Conservation (phyloP, 2,113 vertebrate species). For the Boleophthalmus pectinirostris region DNA sequence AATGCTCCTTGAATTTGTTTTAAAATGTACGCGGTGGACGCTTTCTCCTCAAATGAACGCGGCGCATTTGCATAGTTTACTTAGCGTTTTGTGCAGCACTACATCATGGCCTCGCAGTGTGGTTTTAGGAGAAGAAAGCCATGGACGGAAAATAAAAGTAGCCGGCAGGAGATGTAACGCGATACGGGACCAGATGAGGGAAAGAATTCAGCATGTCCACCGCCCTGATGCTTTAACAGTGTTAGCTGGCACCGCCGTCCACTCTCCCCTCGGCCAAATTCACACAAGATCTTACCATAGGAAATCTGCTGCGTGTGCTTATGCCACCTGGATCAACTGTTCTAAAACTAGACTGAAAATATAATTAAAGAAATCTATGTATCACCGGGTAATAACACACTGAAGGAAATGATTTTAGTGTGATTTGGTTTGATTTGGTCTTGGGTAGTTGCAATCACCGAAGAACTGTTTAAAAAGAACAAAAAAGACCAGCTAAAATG, state of each 20-base stretch:
- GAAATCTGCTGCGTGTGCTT: conserved; percentile 63
- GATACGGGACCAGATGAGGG: conserved; percentile 58
- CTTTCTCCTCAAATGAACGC: conserved; percentile 31
- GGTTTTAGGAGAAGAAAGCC: conserved; percentile 31
- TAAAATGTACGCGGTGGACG: conserved; percentile 10
- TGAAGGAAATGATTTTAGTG: too few relatives aligned
- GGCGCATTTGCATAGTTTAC: conserved; percentile 36
- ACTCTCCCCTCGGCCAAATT: conserved; percentile 51
- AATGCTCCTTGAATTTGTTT: conserved; percentile 31
- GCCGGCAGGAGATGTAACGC: conserved; percentile 46
- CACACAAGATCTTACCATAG: conserved; percentile 48
- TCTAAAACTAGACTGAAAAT: not conserved
- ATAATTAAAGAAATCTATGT: not conserved
- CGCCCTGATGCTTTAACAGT: conserved; percentile 36
- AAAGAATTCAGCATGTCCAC: conserved; percentile 50
- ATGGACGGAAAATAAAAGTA: conserved; percentile 53
- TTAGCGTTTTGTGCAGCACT: conserved; percentile 29
- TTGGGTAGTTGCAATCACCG: too few relatives aligned
- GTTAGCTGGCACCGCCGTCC: conserved; percentile 26
- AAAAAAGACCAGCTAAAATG: too few relatives aligned
- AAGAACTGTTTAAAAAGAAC: too few relatives aligned
- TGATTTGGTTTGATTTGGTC: too few relatives aligned
- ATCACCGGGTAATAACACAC: not conserved
- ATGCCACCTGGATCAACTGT: conserved; percentile 34
- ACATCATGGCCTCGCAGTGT: conserved; percentile 24